A percentile compares a stretch with the other conserved stretches of the same genome.
Evolutionary conservation across 2,797 vertebrate genomes (phyloP).

Genomic region (Microctenopoma stevenorrisi): DNA sequence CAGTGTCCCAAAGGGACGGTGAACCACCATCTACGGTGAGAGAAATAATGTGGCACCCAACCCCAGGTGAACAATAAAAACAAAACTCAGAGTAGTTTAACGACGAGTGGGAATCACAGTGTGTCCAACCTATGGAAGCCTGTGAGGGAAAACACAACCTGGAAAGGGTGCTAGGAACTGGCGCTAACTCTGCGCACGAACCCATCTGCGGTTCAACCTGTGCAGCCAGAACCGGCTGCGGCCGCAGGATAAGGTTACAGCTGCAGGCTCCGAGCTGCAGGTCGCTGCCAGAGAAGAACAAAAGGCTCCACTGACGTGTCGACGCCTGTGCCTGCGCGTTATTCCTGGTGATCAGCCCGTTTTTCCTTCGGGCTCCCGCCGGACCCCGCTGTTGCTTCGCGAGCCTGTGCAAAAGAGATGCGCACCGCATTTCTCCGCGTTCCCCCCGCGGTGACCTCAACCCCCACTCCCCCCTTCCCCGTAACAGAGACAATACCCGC

Average conservation of each 20-base stretch:
- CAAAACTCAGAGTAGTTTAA: background rate
- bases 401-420: slow-evolving; percentile 51
- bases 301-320: background rate
- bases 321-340: too few species aligned
- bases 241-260: slow-evolving; percentile 20
- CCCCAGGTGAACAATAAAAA: slow-evolving; percentile 4
- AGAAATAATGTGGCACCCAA: slow-evolving; percentile 33
- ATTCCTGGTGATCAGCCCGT: background rate
- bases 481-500: background rate
- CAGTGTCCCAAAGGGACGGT: slow-evolving; percentile 38
- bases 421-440: slow-evolving; percentile 30
- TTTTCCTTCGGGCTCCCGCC: slow-evolving; percentile 39
- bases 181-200: background rate
- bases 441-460: background rate
- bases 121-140: slow-evolving; percentile 12
- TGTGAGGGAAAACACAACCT: background rate
- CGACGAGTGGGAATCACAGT: background rate
- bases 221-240: background rate
- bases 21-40: slow-evolving; percentile 27
- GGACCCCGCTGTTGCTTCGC: slow-evolving; percentile 56
- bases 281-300: slow-evolving; percentile 19
- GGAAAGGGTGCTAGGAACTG: too few species aligned
- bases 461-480: too few species aligned
- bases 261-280: background rate
- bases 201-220: slow-evolving; percentile 36